Conservation (phyloP, 37 sponge, comb jelly and placozoan species). For the Ianthella basta region DNA sequence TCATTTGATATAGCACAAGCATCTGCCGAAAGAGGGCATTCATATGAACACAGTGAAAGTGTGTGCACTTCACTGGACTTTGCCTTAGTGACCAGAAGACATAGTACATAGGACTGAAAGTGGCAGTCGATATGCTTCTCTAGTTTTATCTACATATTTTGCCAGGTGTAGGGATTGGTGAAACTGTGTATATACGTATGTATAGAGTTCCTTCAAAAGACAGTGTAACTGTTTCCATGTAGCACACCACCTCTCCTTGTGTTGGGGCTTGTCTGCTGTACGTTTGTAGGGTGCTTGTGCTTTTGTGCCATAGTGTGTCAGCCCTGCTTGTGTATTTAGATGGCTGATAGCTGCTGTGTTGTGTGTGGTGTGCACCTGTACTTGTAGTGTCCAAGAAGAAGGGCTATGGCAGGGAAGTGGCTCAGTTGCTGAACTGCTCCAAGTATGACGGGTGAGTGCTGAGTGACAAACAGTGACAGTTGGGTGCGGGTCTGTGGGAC, state of each 20-base stretch:
- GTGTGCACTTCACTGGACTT: too few species aligned
- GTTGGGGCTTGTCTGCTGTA: too few species aligned
- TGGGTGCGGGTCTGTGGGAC: background rate
- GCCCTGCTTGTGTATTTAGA: background rate
- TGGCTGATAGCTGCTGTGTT: background rate
- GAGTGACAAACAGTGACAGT: too few species aligned
- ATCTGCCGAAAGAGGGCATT: too few species aligned
- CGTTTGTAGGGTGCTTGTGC: background rate
- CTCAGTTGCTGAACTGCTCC: constrained; percentile 55
- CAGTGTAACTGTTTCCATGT: too few species aligned
- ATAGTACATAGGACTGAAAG: too few species aligned
- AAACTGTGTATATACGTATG: background rate
- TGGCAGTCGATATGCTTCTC: too few species aligned
- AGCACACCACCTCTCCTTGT: too few species aligned
- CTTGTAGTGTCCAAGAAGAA: constrained; percentile 55
- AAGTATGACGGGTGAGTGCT: constrained; percentile 81
- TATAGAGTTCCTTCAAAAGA: too few species aligned
- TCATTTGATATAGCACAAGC: constrained; percentile 68
- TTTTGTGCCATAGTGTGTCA: background rate
- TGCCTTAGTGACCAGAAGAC: too few species aligned
- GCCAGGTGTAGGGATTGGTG: background rate
- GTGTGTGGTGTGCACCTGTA: background rate
- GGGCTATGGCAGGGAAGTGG: constrained; percentile 66
- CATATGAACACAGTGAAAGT: too few species aligned
- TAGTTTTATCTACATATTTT: background rate